These are phyloP conservation scores for Ciconia stormi DNA, from an alignment of 2,113 vertebrate species.

Conservation along the genomic window DNA sequence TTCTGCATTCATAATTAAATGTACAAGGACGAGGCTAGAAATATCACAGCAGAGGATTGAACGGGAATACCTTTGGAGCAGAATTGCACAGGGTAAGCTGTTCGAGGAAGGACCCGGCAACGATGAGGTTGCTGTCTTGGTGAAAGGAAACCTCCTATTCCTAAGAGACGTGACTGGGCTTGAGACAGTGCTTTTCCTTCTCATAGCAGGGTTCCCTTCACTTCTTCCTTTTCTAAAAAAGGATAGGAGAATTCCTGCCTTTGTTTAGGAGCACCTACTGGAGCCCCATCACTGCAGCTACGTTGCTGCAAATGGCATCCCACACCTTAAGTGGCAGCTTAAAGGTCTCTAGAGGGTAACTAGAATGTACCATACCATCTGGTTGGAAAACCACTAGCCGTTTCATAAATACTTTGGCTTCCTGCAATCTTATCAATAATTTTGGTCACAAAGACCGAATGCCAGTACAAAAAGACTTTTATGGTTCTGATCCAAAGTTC, in stretches of 20 bases:
- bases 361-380: neutral
- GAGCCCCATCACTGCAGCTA: neutral
- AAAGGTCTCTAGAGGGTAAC: neutral
- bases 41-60: neutral
- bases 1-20: neutral
- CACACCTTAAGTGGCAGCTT: neutral
- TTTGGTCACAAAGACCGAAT: neutral
- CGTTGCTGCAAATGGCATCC: neutral
- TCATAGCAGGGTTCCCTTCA: neutral
- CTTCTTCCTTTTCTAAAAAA: neutral
- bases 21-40: neutral
- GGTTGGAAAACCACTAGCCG: neutral
- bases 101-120: neutral
- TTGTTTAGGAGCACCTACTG: neutral
- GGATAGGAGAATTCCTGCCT: neutral
- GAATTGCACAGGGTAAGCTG: neutral
- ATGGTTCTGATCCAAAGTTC: neutral
- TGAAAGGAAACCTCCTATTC: neutral
- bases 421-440: neutral
- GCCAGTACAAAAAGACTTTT: neutral
- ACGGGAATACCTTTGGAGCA: neutral
- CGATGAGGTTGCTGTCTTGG: neutral
- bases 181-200: neutral
- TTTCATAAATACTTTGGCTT: neutral
- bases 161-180: fast-evolving